Conservation (phyloP, 2,113 vertebrate genomes). For the Stegastes partitus region DNA sequence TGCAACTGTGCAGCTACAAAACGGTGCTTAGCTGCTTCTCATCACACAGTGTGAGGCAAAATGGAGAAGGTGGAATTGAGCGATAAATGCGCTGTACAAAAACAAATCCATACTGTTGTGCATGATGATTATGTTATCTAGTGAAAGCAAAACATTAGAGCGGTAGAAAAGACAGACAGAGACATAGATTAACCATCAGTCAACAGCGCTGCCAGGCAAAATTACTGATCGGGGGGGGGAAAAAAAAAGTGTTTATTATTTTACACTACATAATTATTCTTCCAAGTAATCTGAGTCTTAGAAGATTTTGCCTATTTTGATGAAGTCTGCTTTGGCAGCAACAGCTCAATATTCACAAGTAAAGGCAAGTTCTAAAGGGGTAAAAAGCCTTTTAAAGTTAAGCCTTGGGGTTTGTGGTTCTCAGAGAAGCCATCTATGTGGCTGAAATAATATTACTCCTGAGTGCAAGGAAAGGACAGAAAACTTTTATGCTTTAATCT, state of each 20-base stretch:
- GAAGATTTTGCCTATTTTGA: conserved; percentile 42
- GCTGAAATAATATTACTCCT: conserved; percentile 60
- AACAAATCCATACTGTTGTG: conserved; percentile 38
- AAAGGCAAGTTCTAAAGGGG: conserved; percentile 41
- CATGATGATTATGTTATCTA: conserved; percentile 37
- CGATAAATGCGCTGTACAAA: conserved; percentile 37
- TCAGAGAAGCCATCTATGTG: conserved; percentile 29
- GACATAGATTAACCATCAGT: conserved; percentile 35
- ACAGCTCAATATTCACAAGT: conserved; percentile 29
- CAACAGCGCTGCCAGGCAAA: conserved; percentile 40
- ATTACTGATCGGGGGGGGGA: conserved; percentile 29
- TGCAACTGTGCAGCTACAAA: conserved; percentile 57
- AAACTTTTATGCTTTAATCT: conserved; percentile 66
- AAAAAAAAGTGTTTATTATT: conserved; percentile 35
- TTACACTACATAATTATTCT: conserved; percentile 37
- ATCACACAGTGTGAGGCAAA: conserved; percentile 32
- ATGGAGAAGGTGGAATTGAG: conserved; percentile 14
- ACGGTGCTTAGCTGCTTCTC: conserved; percentile 37
- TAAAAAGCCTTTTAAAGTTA: conserved; percentile 41
- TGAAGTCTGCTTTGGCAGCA: conserved; percentile 9
- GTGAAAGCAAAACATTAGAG: conserved; percentile 36
- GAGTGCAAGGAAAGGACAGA: conserved; percentile 56
- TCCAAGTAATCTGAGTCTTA: conserved; percentile 42
- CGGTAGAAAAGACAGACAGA: conserved; percentile 1
- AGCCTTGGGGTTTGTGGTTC: conserved; percentile 41